phyloP scores from a whole-genome alignment of 2,113 vertebrate genomes.

The Lagopus muta region DNA sequence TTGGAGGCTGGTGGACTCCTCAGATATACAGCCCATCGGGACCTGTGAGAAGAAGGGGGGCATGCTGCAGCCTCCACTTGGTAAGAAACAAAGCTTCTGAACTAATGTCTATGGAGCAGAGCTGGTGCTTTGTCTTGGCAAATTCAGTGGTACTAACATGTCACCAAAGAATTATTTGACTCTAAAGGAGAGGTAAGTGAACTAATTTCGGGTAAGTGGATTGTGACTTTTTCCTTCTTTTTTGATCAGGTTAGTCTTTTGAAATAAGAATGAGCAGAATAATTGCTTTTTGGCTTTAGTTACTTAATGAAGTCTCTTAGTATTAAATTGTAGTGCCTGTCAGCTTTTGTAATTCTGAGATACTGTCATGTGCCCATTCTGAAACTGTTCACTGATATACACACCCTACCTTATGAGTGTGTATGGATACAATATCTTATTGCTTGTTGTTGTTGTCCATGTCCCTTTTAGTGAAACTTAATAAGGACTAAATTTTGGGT shows the following conservation, averaged over 20 bases:
- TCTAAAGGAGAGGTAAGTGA: background rate
- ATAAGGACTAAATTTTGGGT: background rate
- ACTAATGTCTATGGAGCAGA: background rate
- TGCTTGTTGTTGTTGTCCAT: background rate
- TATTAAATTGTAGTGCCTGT: background rate
- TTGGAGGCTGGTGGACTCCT: constrained; percentile 96
- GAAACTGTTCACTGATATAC: background rate
- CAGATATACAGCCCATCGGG: constrained; percentile 93
- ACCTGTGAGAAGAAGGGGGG: constrained; percentile 94
- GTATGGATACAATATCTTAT: background rate
- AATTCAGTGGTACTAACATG: background rate
- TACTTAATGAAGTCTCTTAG: background rate
- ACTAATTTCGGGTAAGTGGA: background rate
- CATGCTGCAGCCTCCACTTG: constrained; percentile 95
- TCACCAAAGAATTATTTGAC: background rate
- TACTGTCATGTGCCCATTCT: background rate
- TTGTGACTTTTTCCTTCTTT: background rate
- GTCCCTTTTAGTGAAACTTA: background rate
- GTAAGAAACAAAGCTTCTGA: constrained; percentile 74
- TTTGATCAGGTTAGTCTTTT: background rate
- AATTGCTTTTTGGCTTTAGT: background rate
- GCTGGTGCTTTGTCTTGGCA: background rate
- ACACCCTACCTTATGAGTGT: accelerated
- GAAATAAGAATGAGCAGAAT: background rate
- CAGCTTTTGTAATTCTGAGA: background rate